Conservation (phyloP, 2,888 invertebrate genomes). For the Allygus modestus region DNA sequence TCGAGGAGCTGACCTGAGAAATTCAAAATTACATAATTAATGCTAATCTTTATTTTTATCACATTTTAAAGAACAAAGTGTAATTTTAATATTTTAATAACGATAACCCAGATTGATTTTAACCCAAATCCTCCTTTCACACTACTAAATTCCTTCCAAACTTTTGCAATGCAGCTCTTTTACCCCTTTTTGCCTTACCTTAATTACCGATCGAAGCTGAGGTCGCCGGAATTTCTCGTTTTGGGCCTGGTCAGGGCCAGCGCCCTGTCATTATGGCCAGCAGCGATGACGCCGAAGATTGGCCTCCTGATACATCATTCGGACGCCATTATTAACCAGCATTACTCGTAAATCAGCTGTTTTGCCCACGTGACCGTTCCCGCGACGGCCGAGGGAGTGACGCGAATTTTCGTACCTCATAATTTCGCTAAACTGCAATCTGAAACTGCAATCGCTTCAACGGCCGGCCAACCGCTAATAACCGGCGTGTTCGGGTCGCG, state of each 20-base stretch:
- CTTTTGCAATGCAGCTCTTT: too few relatives aligned
- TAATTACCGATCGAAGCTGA: neutral
- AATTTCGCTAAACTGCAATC: conserved; percentile 43
- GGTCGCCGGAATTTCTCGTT: conserved; percentile 3
- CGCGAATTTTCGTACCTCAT: conserved; percentile 38
- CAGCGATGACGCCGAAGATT: neutral
- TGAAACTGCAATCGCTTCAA: conserved; percentile 10
- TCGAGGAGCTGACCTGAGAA: too few relatives aligned
- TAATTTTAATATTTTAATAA: too few relatives aligned
- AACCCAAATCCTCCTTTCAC: too few relatives aligned
- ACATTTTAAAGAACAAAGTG: too few relatives aligned
- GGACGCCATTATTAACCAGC: conserved; percentile 38
- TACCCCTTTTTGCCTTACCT: neutral
- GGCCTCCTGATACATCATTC: conserved; percentile 26
- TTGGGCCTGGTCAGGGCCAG: neutral
- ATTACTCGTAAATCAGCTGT: conserved; percentile 41
- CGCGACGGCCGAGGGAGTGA: conserved; percentile 3
- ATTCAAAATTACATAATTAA: too few relatives aligned
- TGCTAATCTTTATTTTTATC: too few relatives aligned
- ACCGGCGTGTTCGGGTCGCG: neutral
- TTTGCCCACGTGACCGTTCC: neutral
- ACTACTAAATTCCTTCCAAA: too few relatives aligned
- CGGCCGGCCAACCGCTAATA: neutral
- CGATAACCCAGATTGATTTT: too few relatives aligned
- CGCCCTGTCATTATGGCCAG: conserved; percentile 2